phyloP scores from a whole-genome alignment of 2,113 vertebrate species.

The Quiscalus mexicanus region DNA sequence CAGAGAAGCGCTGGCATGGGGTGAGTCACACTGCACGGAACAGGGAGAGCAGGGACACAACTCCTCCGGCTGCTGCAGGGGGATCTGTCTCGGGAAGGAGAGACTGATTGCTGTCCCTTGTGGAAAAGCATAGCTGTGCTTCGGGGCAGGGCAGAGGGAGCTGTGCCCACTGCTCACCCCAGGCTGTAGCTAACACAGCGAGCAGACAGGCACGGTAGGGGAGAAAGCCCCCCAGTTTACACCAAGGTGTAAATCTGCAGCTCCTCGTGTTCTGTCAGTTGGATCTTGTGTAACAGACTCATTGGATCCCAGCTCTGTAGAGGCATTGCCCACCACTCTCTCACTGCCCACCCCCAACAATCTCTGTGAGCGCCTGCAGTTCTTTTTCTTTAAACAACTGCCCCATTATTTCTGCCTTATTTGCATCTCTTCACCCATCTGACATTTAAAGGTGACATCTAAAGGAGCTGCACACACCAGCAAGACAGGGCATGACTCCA shows the following conservation, averaged over 20 bases:
- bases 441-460: fast-evolving
- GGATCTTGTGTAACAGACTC: fast-evolving
- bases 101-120: fast-evolving
- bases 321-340: neutral
- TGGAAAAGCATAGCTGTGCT: neutral
- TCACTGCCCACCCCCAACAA: fast-evolving
- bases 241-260: neutral
- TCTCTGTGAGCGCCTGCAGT: fast-evolving
- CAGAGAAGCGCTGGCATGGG: fast-evolving
- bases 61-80: fast-evolving
- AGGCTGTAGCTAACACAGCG: neutral
- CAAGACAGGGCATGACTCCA: fast-evolving
- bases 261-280: fast-evolving
- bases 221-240: neutral
- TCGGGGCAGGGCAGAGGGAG: neutral
- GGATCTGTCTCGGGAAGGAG: fast-evolving
- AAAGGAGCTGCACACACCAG: neutral
- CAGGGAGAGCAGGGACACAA: fast-evolving
- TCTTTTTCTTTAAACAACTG: neutral
- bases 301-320: neutral
- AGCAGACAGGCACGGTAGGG: neutral
- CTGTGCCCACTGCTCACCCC: neutral
- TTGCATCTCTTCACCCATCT: neutral
- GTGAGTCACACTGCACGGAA: fast-evolving
- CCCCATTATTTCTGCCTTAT: neutral